A percentile compares a stretch with the other conserved stretches of the same genome.
Conservation (phyloP, 2,888 invertebrate species). For the Thymelicus sylvestris region DNA sequence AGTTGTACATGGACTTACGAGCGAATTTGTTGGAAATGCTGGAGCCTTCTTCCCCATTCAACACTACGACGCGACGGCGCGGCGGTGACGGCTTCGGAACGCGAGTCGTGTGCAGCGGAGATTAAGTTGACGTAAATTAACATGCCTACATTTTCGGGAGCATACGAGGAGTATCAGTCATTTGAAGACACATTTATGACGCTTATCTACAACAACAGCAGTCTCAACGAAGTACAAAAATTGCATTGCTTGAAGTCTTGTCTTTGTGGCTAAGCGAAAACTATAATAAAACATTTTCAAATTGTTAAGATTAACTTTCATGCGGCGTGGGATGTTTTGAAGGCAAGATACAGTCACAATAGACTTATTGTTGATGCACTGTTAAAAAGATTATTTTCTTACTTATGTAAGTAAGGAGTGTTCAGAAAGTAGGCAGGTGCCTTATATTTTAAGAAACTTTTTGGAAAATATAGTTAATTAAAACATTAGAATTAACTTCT, state of each 20-base stretch:
- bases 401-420: slow-evolving; percentile 29
- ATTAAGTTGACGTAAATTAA: slow-evolving; percentile 38
- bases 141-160: slow-evolving; percentile 41
- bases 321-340: slow-evolving; percentile 25
- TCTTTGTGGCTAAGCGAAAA: slow-evolving; percentile 39
- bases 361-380: slow-evolving; percentile 32
- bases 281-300: slow-evolving; percentile 15
- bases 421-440: too few relatives aligned
- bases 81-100: slow-evolving; percentile 2
- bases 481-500: slow-evolving; percentile 3
- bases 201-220: slow-evolving; percentile 40
- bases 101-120: background rate
- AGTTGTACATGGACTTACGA: too few relatives aligned
- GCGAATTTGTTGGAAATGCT: too few relatives aligned
- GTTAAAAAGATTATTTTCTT: slow-evolving; percentile 25
- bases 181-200: slow-evolving; percentile 43
- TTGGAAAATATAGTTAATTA: too few relatives aligned
- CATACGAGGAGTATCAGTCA: slow-evolving; percentile 43
- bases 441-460: too few relatives aligned
- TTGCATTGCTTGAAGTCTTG: slow-evolving; percentile 43
- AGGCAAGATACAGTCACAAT: slow-evolving; percentile 37
- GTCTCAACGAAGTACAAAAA: slow-evolving; percentile 40
- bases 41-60: slow-evolving; percentile 32
- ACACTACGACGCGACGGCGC: background rate
- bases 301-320: slow-evolving; percentile 17